Evolutionary conservation across 1,140 invertebrate species (phyloP).

Genomic region (Heliconius nattereri): DNA sequence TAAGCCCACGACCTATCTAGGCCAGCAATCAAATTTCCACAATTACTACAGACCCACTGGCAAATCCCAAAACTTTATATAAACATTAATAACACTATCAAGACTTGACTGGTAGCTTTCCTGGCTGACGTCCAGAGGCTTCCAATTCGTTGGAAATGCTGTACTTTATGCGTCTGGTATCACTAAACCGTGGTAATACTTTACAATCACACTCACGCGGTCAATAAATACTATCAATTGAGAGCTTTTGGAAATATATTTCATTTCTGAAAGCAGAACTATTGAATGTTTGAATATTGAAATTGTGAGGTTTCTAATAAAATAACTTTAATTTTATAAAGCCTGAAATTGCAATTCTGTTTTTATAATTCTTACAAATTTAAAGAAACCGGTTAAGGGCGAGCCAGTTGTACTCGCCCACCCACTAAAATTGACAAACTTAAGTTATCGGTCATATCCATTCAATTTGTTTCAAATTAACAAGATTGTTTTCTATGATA

Average conservation of each 20-base stretch:
- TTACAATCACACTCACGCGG: conserved; percentile 40
- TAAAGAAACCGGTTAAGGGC: background rate
- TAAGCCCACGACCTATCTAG: too few species aligned
- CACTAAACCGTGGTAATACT: conserved; percentile 49
- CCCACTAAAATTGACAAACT: too few species aligned
- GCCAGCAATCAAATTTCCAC: background rate
- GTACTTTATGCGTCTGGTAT: conserved; percentile 60
- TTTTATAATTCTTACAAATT: background rate
- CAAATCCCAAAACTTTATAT: background rate
- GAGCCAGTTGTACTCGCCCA: too few species aligned
- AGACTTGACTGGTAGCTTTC: conserved; percentile 35
- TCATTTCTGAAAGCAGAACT: too few species aligned
- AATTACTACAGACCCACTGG: background rate
- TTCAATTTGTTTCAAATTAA: too few species aligned
- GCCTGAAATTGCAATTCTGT: background rate
- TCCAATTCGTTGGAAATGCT: conserved; percentile 34
- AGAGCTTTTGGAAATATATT: conserved; percentile 36
- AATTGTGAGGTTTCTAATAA: too few species aligned
- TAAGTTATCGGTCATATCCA: too few species aligned
- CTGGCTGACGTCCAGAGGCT: conserved; percentile 42
- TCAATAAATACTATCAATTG: conserved; percentile 41
- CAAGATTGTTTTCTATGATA: too few species aligned
- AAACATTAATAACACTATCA: conserved; percentile 11
- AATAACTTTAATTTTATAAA: too few species aligned
- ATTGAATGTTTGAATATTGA: too few species aligned